phyloP scores from a whole-genome alignment of 2,113 vertebrate genomes.

The Xiphophorus maculatus region DNA sequence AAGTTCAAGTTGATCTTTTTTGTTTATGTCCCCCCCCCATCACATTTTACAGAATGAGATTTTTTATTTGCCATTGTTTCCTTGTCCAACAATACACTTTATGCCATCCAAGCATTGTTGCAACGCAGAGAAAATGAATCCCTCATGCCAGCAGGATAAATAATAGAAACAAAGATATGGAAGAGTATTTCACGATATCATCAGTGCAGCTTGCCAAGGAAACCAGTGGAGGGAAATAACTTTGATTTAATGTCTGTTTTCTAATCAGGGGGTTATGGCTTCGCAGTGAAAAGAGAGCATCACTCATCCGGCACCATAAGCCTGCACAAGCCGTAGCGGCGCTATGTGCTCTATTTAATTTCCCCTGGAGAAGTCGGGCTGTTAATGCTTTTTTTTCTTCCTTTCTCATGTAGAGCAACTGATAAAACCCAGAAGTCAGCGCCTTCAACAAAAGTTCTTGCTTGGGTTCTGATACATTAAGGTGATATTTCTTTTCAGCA shows the following conservation, averaged over 20 bases:
- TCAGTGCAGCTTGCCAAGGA: constrained; percentile 5
- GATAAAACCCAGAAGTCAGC: constrained; percentile 53
- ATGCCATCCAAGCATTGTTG: constrained; percentile 29
- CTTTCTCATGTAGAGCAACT: constrained; percentile 3
- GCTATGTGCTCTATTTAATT: constrained; percentile 28
- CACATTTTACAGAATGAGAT: not conserved
- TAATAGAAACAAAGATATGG: constrained; percentile 36
- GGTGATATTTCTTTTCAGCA: constrained; percentile 23
- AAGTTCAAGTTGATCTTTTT: not conserved
- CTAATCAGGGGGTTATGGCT: constrained; percentile 13
- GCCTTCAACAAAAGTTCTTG: constrained; percentile 26
- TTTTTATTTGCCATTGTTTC: not conserved
- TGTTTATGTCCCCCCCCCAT: not conserved
- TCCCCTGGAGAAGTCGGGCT: constrained; percentile 10
- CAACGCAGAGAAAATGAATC: constrained; percentile 36
- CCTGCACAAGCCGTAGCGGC: constrained; percentile 28
- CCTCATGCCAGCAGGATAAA: constrained; percentile 40
- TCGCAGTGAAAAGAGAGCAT: constrained; percentile 21
- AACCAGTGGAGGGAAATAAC: constrained; percentile 17
- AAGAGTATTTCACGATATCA: constrained; percentile 29
- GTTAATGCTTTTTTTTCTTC: not conserved
- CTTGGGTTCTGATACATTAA: constrained; percentile 19
- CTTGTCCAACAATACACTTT: constrained; percentile 15
- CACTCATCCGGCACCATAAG: constrained; percentile 42
- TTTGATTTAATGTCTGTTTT: constrained; percentile 54